Evolutionary conservation across 2,113 vertebrate species (phyloP), one percentile per base, ranked within the genome.

Genomic region (Eudyptes chrysolophus): DNA sequence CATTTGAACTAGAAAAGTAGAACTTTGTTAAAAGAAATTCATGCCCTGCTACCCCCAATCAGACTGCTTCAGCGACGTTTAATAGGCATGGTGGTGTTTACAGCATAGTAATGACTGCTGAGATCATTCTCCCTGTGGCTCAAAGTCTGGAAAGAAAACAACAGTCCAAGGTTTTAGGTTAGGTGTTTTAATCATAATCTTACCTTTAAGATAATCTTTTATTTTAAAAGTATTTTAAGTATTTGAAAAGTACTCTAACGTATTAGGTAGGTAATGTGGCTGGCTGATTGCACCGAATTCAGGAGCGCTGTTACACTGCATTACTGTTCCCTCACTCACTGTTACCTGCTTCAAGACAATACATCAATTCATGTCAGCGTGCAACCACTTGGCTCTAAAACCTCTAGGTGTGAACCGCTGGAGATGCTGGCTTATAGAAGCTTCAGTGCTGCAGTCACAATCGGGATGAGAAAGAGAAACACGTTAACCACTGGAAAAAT

Each of bases 111-210:
- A 30, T 7, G 14, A 46, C 58, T 64, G 72, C 58, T 64, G 72
- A 62, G 17, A 42, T 69, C 34, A 24, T 48, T 75, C 51, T 57
- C 40, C 24, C 2, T 3, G 21, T 21, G 6, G 9, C 49, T 89
- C 36, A 22, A 60, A 2, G 3, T n/a, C 48, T 38, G 57, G 32
- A 86, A 94, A 83, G 30, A 77, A 88, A 80, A 83, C 57, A 93
- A 6, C 22, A 78, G 36, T 44, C 87, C 26, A 36, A 48, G 40
- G 34, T 27, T 87, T 87, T 38, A 89, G 13, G 27, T 68, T 46
- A 70, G 25, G n/a, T 64, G 44, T 79, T 96, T 97, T 96, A 92
- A 91, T 95, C 6, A 11, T 25, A 18, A 40, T 48, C 52, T 49
- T 46, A 40, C 4, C 11, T 25, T 42, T 40, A 83, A 49, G 34